Evolutionary conservation across 2,888 invertebrate species (phyloP).

Genomic region (Pristionchus japonicus): DNA sequence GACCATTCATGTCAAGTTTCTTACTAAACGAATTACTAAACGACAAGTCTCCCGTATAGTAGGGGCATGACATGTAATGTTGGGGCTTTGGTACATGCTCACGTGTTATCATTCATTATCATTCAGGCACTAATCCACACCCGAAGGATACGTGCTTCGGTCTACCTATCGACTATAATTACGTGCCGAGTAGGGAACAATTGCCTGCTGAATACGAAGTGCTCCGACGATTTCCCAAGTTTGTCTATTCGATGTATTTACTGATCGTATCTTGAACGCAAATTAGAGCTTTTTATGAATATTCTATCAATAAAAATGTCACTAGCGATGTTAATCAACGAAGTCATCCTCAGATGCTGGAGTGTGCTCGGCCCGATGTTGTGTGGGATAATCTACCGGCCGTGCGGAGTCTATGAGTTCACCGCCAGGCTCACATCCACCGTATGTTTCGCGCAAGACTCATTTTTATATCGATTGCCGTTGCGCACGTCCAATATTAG

Average conservation of each 20-base stretch:
- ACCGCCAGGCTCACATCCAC: background rate
- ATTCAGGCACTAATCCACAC: background rate
- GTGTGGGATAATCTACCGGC: constrained; percentile 25
- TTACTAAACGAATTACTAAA: background rate
- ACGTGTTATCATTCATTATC: too few species aligned
- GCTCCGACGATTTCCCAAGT: constrained; percentile 11
- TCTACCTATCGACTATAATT: background rate
- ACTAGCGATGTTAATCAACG: background rate
- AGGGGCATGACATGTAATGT: too few species aligned
- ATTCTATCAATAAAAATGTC: background rate
- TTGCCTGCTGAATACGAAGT: background rate
- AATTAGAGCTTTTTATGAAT: too few species aligned
- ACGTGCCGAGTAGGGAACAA: background rate
- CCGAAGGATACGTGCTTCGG: constrained; percentile 6
- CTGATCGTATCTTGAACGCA: too few species aligned
- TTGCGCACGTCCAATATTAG: too few species aligned
- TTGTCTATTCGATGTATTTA: too few species aligned
- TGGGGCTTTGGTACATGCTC: too few species aligned
- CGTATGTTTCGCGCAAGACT: background rate
- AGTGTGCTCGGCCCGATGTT: background rate
- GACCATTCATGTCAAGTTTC: background rate
- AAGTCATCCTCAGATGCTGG: constrained; percentile 23
- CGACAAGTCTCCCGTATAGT: too few species aligned
- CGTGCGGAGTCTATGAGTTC: background rate
- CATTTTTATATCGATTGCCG: too few species aligned